These are phyloP conservation scores for Oedothorax gibbosus DNA, from an alignment of 1,140 invertebrate genomes.

Conservation along the genomic window DNA sequence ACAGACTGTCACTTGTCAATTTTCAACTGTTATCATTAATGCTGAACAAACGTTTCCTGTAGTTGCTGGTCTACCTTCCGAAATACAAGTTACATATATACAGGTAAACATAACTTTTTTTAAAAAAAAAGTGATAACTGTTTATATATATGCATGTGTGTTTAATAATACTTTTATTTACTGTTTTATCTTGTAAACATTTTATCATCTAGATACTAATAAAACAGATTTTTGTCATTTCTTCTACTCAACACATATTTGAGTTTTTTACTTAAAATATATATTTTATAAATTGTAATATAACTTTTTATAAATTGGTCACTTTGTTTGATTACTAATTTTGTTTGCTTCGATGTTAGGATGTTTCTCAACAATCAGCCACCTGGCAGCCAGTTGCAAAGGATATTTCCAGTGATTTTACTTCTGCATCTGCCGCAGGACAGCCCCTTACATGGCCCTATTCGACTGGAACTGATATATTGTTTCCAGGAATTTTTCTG, in stretches of 20 bases:
- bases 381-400: constrained; percentile 23
- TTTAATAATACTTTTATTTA: too few species aligned
- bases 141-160: too few species aligned
- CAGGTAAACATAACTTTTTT: constrained; percentile 12
- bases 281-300: too few species aligned
- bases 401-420: constrained; percentile 43
- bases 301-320: too few species aligned
- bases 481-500: constrained; percentile 85
- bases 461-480: constrained; percentile 79
- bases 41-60: constrained; percentile 54
- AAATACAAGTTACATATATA: constrained; percentile 40
- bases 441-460: constrained; percentile 81
- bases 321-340: too few species aligned
- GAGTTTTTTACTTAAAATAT: too few species aligned
- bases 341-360: not conserved
- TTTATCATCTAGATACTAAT: not conserved
- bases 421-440: constrained; percentile 1
- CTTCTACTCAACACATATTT: too few species aligned
- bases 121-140: too few species aligned
- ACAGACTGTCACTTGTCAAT: constrained; percentile 27
- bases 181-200: too few species aligned
- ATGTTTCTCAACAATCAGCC: constrained; percentile 15
- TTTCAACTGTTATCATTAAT: constrained; percentile 24
- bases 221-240: too few species aligned
- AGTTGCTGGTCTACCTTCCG: constrained; percentile 39